Evolutionary conservation across 2,888 invertebrate genomes (phyloP).

Genomic region (Orthosia gracilis): DNA sequence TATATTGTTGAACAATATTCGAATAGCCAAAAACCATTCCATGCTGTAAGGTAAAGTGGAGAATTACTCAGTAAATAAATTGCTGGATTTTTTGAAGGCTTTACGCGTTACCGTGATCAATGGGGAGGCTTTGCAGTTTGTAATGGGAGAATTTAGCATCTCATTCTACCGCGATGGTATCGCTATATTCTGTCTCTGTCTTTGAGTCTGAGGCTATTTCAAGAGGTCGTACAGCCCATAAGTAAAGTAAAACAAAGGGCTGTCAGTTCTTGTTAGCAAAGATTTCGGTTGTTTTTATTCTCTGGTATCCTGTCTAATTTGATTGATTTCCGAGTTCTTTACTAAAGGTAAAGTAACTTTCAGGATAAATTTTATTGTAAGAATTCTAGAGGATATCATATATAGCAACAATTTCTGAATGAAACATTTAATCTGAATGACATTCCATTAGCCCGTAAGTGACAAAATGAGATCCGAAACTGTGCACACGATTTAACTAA

Average conservation of each 20-base stretch:
- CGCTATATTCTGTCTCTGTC: constrained; percentile 71
- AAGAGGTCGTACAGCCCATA: constrained; percentile 75
- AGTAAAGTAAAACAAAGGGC: constrained; percentile 69
- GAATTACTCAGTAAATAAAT: constrained; percentile 88
- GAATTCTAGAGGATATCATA: background rate
- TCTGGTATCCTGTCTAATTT: constrained; percentile 72
- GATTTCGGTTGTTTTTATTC: constrained; percentile 77
- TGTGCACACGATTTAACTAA: constrained; percentile 34
- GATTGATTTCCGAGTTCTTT: constrained; percentile 73
- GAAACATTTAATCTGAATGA: constrained; percentile 1
- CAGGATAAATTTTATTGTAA: constrained; percentile 14
- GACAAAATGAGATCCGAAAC: constrained; percentile 35
- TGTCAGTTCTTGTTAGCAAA: constrained; percentile 86
- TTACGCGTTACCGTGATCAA: constrained; percentile 89
- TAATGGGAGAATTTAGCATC: constrained; percentile 82
- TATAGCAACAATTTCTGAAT: background rate
- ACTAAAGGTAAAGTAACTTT: constrained; percentile 6
- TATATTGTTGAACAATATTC: constrained; percentile 34
- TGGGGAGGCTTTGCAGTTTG: constrained; percentile 86
- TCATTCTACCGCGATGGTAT: constrained; percentile 68
- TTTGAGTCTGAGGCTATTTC: constrained; percentile 75
- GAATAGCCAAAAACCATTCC: constrained; percentile 43
- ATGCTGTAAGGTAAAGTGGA: constrained; percentile 61
- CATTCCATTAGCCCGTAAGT: constrained; percentile 26
- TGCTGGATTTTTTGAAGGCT: constrained; percentile 88